Evolutionary conservation across 2,797 vertebrate species (phyloP).

Genomic region (Sebastes steindachneri): DNA sequence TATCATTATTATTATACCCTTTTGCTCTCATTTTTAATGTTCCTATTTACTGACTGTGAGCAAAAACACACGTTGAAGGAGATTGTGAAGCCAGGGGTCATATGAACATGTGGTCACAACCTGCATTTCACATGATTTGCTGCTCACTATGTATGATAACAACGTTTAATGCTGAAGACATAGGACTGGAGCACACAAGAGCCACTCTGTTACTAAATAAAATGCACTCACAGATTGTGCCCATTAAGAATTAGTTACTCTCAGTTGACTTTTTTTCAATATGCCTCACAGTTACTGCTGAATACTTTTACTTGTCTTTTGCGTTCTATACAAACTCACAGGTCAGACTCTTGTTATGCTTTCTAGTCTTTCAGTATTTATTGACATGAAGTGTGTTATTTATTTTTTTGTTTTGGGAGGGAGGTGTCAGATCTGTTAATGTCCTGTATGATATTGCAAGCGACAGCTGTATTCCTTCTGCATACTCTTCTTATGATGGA

Average conservation of each 20-base stretch:
- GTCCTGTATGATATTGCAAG: neutral
- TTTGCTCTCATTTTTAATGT: slow-evolving; percentile 17
- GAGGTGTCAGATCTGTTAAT: slow-evolving; percentile 4
- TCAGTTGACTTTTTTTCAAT: neutral
- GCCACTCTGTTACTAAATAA: neutral
- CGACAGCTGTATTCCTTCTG: slow-evolving; percentile 7
- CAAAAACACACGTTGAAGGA: neutral
- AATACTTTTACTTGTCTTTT: neutral
- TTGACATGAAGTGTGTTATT: slow-evolving; percentile 39
- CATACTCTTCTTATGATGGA: neutral
- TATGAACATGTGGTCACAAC: neutral
- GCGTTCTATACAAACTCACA: neutral
- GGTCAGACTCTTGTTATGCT: neutral
- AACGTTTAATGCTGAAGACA: neutral
- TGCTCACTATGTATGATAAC: neutral
- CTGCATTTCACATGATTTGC: slow-evolving; percentile 11
- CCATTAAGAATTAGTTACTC: neutral
- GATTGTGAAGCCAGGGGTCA: neutral
- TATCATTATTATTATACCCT: neutral
- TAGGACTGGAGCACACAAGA: neutral
- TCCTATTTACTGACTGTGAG: neutral
- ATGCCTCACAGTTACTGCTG: neutral
- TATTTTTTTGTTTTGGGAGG: slow-evolving; percentile 31
- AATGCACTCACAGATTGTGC: neutral
- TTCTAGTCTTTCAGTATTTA: slow-evolving; percentile 44